Evolutionary conservation across 2,888 invertebrate species (phyloP).

Genomic region (Drosophila nr. perissopoda): DNA sequence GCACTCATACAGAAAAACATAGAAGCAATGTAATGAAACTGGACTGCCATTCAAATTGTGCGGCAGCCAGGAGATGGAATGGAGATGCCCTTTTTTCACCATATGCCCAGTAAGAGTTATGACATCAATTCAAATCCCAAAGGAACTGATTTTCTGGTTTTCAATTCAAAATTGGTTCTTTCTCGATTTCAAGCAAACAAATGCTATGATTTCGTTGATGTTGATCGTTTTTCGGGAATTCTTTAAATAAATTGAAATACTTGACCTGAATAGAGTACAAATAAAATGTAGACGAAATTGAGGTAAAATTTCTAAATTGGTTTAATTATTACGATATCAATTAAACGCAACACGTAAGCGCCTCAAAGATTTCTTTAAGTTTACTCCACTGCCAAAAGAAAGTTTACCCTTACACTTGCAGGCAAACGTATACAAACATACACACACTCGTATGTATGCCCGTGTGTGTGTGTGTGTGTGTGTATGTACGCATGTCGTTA

Average conservation of each 20-base stretch:
- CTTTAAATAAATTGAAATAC: background rate
- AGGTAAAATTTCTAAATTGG: conserved; percentile 25
- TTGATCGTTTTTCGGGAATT: background rate
- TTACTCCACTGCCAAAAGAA: conserved; percentile 41
- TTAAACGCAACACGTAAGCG: conserved; percentile 58
- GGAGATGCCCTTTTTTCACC: background rate
- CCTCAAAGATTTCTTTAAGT: conserved; percentile 28
- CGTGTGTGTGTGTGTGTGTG: background rate
- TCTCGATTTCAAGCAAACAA: background rate
- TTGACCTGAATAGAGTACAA: background rate
- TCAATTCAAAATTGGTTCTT: background rate
- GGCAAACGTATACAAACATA: background rate
- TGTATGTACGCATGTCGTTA: conserved; percentile 47
- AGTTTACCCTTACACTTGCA: conserved; percentile 39
- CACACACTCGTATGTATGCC: background rate
- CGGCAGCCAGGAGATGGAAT: background rate
- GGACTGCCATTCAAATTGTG: conserved; percentile 6
- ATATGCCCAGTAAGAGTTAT: background rate
- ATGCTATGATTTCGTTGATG: background rate
- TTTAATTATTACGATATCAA: conserved; percentile 64
- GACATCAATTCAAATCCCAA: background rate
- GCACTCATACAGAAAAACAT: conserved; percentile 6
- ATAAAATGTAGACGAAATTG: background rate
- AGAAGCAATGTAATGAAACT: conserved; percentile 12
- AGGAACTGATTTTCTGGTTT: background rate